Percentiles rank a stretch among this genome's conserved stretches.
These are phyloP conservation scores for Apeira syringaria DNA, from an alignment of 2,888 invertebrate genomes.

Conservation along the genomic window DNA sequence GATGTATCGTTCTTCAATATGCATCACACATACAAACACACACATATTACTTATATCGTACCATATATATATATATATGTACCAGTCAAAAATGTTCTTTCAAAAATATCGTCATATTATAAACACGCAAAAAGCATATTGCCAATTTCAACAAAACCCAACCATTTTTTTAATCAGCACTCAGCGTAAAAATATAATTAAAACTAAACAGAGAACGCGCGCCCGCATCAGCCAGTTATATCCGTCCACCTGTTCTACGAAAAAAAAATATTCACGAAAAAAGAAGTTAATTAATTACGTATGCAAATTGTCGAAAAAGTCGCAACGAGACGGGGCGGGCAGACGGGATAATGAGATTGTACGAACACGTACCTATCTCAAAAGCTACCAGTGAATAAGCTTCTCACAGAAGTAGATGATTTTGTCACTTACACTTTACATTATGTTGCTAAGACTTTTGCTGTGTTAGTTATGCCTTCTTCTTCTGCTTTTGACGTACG, in stretches of 20 bases:
- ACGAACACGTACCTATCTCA: slow-evolving; percentile 53
- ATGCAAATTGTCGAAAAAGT: slow-evolving; percentile 78
- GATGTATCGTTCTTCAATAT: no score
- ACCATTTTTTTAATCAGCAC: slow-evolving; percentile 21
- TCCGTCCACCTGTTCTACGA: slow-evolving; percentile 27
- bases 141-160: slow-evolving; percentile 8
- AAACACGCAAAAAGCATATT: no score
- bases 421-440: slow-evolving; percentile 1
- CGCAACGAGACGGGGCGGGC: slow-evolving; percentile 53
- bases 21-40: no score
- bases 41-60: no score
- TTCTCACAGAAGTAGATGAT: not conserved
- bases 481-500: no score
- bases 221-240: slow-evolving; percentile 38
- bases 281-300: slow-evolving; percentile 80
- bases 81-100: no score
- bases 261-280: slow-evolving; percentile 53
- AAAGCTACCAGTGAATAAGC: not conserved
- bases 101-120: no score
- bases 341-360: slow-evolving; percentile 75
- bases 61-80: no score
- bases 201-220: slow-evolving; percentile 39
- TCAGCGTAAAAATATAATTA: slow-evolving; percentile 27
- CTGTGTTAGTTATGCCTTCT: not conserved
- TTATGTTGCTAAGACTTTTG: not conserved